A percentile compares a stretch with the other conserved stretches of the same genome.
Conservation (phyloP, 2,888 invertebrate species). For the Escarpia spicata region DNA sequence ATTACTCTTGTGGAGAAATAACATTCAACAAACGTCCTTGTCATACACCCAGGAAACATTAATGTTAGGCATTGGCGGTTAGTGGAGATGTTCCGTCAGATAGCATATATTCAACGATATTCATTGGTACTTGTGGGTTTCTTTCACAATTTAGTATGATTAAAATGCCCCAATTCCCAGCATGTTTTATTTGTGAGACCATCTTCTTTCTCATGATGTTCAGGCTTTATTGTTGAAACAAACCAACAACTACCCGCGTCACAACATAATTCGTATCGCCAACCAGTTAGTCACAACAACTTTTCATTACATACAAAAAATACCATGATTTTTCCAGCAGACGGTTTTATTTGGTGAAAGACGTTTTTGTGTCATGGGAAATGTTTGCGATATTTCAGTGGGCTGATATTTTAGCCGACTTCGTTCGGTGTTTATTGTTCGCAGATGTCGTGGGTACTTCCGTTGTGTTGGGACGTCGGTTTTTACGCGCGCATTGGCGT, state of each 20-base stretch:
- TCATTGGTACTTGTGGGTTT: too few species aligned
- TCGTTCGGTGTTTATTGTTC: neutral
- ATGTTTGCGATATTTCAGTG: neutral
- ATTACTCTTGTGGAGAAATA: neutral
- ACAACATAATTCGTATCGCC: neutral
- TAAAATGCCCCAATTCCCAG: too few species aligned
- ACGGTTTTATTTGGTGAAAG: neutral
- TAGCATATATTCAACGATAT: too few species aligned
- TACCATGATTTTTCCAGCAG: neutral
- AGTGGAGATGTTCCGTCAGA: too few species aligned
- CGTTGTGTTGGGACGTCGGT: neutral
- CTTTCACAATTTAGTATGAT: too few species aligned
- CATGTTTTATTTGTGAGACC: too few species aligned
- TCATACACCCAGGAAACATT: neutral
- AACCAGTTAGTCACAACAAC: neutral
- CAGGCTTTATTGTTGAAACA: too few species aligned
- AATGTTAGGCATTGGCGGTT: neutral
- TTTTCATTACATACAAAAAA: neutral
- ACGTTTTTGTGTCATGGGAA: neutral
- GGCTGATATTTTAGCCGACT: neutral
- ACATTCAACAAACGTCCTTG: neutral
- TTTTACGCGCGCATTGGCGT: neutral
- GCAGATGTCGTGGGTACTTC: neutral
- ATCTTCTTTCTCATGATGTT: too few species aligned
- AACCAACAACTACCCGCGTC: neutral